Conservation (phyloP, 2,888 invertebrate species). For the Camptogramma bilineatum region DNA sequence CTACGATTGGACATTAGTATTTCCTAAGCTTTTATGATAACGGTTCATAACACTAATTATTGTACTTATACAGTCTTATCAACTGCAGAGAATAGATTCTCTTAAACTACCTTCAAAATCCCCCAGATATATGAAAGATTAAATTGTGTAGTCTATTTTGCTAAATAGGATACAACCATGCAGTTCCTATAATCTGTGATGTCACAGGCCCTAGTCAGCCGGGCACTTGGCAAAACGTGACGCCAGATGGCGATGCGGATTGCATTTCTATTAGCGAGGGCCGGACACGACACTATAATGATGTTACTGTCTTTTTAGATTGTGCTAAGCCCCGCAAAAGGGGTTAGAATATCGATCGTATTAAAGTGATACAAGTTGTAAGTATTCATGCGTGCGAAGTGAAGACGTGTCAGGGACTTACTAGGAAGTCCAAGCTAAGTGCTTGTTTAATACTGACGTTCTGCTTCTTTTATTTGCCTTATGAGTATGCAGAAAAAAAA, state of each 20-base stretch:
- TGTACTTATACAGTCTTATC: too few relatives aligned
- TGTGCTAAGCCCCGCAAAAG: constrained; percentile 14
- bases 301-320: constrained; percentile 32
- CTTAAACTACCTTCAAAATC: too few relatives aligned
- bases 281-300: constrained; percentile 25
- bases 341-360: constrained; percentile 12
- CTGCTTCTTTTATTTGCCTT: too few relatives aligned
- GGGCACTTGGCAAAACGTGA: constrained; percentile 33
- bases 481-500: too few relatives aligned
- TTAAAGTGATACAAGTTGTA: constrained; percentile 6
- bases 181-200: constrained; percentile 15
- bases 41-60: too few relatives aligned
- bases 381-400: background rate
- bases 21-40: too few relatives aligned
- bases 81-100: too few relatives aligned
- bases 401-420: background rate
- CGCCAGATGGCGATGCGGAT: constrained; percentile 26
- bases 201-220: constrained; percentile 21
- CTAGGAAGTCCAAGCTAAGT: too few relatives aligned
- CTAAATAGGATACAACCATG: background rate
- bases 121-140: too few relatives aligned
- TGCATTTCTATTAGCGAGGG: constrained; percentile 34
- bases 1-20: too few relatives aligned
- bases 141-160: background rate
- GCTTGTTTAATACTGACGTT: too few relatives aligned